Evolutionary conservation across 2,113 vertebrate genomes (phyloP).

Genomic region (Seriola aureovittata): DNA sequence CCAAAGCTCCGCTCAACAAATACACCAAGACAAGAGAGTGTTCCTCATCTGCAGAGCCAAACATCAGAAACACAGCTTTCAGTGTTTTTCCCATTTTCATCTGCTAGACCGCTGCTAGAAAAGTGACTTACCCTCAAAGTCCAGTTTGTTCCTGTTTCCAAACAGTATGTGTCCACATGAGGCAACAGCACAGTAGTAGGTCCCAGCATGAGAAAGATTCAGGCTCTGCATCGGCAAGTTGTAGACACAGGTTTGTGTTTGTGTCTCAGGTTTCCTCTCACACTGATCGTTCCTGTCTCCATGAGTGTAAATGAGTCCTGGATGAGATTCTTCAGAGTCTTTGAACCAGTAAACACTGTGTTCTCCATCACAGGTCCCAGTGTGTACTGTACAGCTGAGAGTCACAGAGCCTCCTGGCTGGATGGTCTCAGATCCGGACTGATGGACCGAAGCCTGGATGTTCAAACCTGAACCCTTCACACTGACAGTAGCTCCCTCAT

Average conservation of each 20-base stretch:
- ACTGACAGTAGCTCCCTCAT: too few species aligned
- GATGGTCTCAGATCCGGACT: too few species aligned
- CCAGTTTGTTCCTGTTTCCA: conserved; percentile 12
- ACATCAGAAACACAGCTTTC: background rate
- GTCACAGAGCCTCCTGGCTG: too few species aligned
- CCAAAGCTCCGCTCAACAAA: conserved; percentile 34
- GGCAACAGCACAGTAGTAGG: conserved; percentile 42
- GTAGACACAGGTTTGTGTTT: conserved; percentile 65
- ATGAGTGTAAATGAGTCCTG: conserved; percentile 63
- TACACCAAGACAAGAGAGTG: background rate
- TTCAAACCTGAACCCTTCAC: too few species aligned
- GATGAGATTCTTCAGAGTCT: conserved; percentile 44
- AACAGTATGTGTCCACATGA: conserved; percentile 62
- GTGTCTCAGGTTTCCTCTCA: conserved; percentile 43
- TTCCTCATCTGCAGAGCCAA: background rate
- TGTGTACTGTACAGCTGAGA: too few species aligned
- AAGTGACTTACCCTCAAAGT: background rate
- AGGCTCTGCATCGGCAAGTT: background rate
- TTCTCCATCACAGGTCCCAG: too few species aligned
- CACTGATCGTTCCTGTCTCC: conserved; percentile 54
- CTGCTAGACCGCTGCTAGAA: too few species aligned
- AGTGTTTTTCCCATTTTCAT: too few species aligned
- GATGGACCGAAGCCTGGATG: too few species aligned
- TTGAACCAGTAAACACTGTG: too few species aligned
- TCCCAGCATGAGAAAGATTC: conserved; percentile 25